These are phyloP conservation scores for Vesta saturnalis DNA, from an alignment of 2,888 invertebrate genomes.

Conservation along the genomic window DNA sequence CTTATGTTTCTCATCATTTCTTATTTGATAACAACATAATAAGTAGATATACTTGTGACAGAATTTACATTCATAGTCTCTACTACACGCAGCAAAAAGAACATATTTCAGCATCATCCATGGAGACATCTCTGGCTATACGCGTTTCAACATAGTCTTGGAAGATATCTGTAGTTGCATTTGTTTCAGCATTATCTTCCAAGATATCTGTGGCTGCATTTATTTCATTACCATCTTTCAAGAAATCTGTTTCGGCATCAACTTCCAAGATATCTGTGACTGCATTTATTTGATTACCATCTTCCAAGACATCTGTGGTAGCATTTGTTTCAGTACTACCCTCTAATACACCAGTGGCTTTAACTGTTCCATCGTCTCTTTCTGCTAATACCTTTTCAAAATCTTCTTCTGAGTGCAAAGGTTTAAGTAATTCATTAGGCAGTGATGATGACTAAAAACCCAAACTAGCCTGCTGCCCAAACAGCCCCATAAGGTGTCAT, in stretches of 20 bases:
- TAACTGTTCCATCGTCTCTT: neutral
- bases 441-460: neutral
- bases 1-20: slow-evolving; percentile 8
- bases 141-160: too few relatives aligned
- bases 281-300: too few relatives aligned
- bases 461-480: neutral
- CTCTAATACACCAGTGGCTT: neutral
- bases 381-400: neutral
- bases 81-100: neutral
- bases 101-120: too few relatives aligned
- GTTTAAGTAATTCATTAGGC: neutral
- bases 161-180: neutral
- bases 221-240: too few relatives aligned
- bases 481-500: too few relatives aligned
- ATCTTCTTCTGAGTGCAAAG: neutral
- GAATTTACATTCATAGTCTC: neutral
- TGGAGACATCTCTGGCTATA: too few relatives aligned
- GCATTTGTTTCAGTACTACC: too few relatives aligned
- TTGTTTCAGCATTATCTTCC: too few relatives aligned
- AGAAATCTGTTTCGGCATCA: too few relatives aligned
- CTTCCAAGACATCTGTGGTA: too few relatives aligned
- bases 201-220: too few relatives aligned
- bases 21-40: slow-evolving; percentile 7
- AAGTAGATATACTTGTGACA: slow-evolving; percentile 6
- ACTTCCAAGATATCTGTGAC: too few relatives aligned